phyloP scores from a whole-genome alignment of 2,113 vertebrate species.

The Romanogobio albipinnatus region DNA sequence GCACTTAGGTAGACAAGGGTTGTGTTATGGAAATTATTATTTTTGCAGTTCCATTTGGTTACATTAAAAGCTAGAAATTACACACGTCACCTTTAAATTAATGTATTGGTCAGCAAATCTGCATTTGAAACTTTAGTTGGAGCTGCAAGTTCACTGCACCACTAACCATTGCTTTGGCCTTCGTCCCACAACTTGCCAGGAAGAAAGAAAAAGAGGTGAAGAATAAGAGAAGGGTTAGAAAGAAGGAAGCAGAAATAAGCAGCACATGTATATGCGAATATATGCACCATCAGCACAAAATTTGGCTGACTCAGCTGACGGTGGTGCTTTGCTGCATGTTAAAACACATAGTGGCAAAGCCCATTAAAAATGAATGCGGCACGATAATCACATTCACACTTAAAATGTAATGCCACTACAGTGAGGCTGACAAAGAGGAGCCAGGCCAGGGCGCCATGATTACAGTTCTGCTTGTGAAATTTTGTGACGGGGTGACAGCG shows the following conservation, averaged over 20 bases:
- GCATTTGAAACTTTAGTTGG: constrained; percentile 20
- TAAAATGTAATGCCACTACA: constrained; percentile 80
- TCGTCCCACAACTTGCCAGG: constrained; percentile 51
- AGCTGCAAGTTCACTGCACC: constrained; percentile 44
- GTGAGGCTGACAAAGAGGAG: constrained; percentile 72
- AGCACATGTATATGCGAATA: constrained; percentile 77
- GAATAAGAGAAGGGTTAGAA: constrained; percentile 57
- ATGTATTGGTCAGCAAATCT: constrained; percentile 31
- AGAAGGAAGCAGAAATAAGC: constrained; percentile 68
- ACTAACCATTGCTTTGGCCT: constrained; percentile 62
- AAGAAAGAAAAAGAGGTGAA: constrained; percentile 41
- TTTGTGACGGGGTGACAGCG: constrained; percentile 60
- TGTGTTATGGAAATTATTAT: not conserved
- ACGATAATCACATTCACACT: constrained; percentile 83
- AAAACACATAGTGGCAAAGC: constrained; percentile 81
- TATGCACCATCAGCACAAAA: constrained; percentile 78
- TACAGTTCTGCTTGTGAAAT: constrained; percentile 64
- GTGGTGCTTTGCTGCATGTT: constrained; percentile 76
- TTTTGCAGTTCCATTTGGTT: not conserved
- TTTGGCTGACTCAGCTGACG: constrained; percentile 76
- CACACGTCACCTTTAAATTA: not conserved
- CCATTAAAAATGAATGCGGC: constrained; percentile 85
- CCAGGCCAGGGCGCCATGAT: constrained; percentile 66
- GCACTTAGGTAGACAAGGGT: not conserved
- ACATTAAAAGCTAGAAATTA: not conserved